Percentiles rank a stretch among this genome's conserved stretches.
phyloP scores from a whole-genome alignment of 2,888 invertebrate genomes.

The Elmis aenea region DNA sequence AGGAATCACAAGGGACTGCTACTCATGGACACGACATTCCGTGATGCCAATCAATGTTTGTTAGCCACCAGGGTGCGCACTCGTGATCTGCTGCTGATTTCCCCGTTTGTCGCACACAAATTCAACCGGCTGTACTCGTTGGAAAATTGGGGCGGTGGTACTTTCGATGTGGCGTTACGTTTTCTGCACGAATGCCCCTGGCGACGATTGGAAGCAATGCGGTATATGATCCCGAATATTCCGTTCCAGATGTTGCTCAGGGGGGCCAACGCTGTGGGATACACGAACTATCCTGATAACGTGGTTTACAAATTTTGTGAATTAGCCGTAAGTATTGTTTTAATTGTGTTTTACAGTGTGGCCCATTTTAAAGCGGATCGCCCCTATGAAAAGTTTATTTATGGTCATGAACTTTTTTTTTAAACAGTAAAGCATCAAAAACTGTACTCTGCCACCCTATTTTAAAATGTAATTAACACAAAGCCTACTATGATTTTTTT shows the following conservation, averaged over 20 bases:
- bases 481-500: no score
- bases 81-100: conserved; percentile 83
- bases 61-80: conserved; percentile 93
- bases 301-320: conserved; percentile 98
- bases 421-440: no score
- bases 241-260: conserved; percentile 99
- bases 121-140: conserved; percentile 84
- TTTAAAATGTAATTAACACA: not conserved
- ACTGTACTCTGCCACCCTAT: no score
- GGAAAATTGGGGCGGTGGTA: conserved; percentile 99
- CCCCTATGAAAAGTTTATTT: no score
- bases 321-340: conserved; percentile 76
- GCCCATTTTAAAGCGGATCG: no score
- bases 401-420: no score
- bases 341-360: not conserved
- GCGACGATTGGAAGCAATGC: conserved; percentile 92
- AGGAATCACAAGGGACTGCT: conserved; percentile 79
- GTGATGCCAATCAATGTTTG: conserved; percentile 97
- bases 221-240: conserved; percentile 89
- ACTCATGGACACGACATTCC: conserved; percentile 96
- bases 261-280: conserved; percentile 98
- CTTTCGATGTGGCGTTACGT: conserved; percentile 93
- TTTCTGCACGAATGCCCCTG: conserved; percentile 99
- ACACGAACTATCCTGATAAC: conserved; percentile 99
- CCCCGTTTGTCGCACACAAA: conserved; percentile 92